These are phyloP conservation scores for Campopleginae sp. DNA, from an alignment of 2,888 invertebrate species.

Conservation along the genomic window DNA sequence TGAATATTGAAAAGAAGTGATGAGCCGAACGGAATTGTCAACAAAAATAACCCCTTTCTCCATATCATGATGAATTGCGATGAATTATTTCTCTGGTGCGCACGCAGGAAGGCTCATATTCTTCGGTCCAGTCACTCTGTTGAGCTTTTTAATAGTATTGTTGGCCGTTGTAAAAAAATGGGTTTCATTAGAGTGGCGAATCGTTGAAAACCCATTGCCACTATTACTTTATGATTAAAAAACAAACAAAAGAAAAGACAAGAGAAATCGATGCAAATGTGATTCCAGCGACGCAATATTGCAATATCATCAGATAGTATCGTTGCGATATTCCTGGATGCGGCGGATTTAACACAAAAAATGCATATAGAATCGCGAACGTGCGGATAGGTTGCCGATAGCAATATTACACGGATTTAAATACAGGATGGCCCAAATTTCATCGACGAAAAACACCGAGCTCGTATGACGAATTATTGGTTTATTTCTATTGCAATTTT, in stretches of 20 bases:
- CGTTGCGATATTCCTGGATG: conserved; percentile 16
- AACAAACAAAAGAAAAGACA: conserved; percentile 2
- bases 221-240: background rate
- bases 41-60: background rate
- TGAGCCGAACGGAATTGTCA: background rate
- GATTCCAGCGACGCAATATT: conserved; percentile 30
- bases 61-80: background rate
- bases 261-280: conserved; percentile 16
- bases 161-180: background rate
- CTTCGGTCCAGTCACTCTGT: background rate
- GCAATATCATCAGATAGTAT: conserved; percentile 37
- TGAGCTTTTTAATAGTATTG: background rate
- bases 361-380: conserved; percentile 28
- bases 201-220: background rate
- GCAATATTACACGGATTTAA: background rate
- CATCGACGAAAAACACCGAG: background rate
- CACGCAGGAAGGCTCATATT: background rate
- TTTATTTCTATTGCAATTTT: background rate
- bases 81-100: background rate
- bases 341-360: conserved; percentile 14
- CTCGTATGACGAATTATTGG: background rate
- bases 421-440: conserved; percentile 12
- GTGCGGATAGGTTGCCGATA: conserved; percentile 47
- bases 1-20: background rate
- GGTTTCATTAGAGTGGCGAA: background rate